These are phyloP conservation scores for Oscheius sp. DNA, from an alignment of 2,888 invertebrate genomes.

Conservation along the genomic window DNA sequence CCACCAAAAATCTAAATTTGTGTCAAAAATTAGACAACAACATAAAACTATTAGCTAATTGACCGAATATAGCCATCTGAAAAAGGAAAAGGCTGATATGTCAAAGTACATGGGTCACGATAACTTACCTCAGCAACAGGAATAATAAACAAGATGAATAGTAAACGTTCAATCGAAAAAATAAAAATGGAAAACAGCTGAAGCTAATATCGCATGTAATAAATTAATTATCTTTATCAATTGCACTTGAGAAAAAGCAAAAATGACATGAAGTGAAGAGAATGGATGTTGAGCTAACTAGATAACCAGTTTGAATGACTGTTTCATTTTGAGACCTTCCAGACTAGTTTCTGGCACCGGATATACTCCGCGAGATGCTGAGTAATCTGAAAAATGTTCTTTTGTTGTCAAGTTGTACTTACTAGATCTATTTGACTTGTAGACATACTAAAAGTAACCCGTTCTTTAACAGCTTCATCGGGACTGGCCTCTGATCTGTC, in stretches of 20 bases:
- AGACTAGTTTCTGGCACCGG: constrained; percentile 64
- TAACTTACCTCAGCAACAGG: no score
- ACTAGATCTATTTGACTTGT: constrained; percentile 68
- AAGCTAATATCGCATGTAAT: no score
- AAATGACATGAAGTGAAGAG: constrained; percentile 14
- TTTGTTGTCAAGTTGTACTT: constrained; percentile 5
- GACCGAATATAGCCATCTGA: no score
- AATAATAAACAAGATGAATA: no score
- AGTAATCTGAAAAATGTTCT: constrained; percentile 71
- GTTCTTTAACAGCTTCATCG: constrained; percentile 75
- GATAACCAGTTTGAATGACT: constrained; percentile 5
- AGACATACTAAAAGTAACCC: constrained; percentile 84
- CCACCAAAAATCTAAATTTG: no score
- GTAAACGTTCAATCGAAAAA: no score
- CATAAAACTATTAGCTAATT: no score
- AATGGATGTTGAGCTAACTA: constrained; percentile 12
- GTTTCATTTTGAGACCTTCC: constrained; percentile 60
- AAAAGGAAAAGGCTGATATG: no score
- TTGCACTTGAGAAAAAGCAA: not conserved
- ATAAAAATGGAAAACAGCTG: no score
- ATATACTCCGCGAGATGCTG: constrained; percentile 72
- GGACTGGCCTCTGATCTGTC: constrained; percentile 63
- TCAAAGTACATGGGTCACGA: no score
- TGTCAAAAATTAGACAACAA: no score
- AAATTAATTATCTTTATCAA: not conserved